Evolutionary conservation across 2,113 vertebrate species (phyloP).

Genomic region (Origma solitaria): DNA sequence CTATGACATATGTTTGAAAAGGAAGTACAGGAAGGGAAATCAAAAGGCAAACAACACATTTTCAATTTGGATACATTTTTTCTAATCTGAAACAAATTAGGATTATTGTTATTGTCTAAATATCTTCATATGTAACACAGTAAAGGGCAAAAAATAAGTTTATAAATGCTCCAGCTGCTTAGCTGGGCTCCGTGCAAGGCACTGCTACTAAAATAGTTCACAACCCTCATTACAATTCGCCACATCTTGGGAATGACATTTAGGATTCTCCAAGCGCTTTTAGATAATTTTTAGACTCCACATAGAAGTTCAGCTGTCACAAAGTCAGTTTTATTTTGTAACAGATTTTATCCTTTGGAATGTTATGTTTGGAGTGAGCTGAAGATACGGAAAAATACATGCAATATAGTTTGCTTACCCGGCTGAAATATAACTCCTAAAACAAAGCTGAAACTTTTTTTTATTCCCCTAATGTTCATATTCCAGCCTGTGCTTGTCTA

Average conservation of each 20-base stretch:
- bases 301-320: constrained; percentile 2
- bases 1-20: neutral
- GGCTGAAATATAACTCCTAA: neutral
- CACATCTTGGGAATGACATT: constrained; percentile 58
- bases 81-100: neutral
- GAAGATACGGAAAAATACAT: neutral
- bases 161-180: constrained; percentile 1
- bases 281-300: constrained; percentile 16
- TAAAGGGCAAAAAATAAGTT: neutral
- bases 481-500: neutral
- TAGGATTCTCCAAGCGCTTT: constrained; percentile 42
- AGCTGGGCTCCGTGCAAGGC: constrained; percentile 1
- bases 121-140: neutral
- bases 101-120: neutral
- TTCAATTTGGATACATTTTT: neutral
- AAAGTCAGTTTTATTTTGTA: constrained; percentile 35
- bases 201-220: constrained; percentile 48
- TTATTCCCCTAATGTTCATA: neutral
- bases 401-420: neutral
- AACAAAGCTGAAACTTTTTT: constrained; percentile 9
- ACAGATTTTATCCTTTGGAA: constrained; percentile 51
- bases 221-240: constrained; percentile 36
- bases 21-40: neutral
- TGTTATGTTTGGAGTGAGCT: constrained; percentile 50
- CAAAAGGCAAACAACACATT: neutral